phyloP scores from a whole-genome alignment of 2,888 invertebrate species.

The Fragum fragum region DNA sequence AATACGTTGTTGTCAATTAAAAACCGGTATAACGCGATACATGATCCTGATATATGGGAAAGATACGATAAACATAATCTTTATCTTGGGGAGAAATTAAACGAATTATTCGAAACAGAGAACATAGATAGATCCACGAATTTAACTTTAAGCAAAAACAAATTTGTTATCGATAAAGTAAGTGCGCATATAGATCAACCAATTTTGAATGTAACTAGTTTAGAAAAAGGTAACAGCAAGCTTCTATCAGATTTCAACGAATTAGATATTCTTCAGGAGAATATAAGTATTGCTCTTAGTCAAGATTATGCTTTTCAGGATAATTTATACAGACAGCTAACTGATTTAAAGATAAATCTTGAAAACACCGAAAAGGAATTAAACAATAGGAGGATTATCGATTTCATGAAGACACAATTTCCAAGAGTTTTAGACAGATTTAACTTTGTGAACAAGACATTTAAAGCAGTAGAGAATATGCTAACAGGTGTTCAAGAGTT shows the following conservation, averaged over 20 bases:
- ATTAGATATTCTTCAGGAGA: neutral
- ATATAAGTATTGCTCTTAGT: neutral
- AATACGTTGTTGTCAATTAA: neutral
- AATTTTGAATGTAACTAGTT: neutral
- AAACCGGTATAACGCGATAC: neutral
- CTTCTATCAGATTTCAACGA: neutral
- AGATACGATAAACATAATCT: neutral
- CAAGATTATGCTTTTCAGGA: neutral
- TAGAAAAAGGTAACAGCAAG: neutral
- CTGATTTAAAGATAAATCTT: neutral
- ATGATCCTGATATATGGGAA: neutral
- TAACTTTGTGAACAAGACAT: conserved; percentile 36
- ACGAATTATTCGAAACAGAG: neutral
- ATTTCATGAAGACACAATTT: conserved; percentile 48
- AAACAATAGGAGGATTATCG: conserved; percentile 39
- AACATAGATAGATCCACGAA: neutral
- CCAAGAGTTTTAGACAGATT: conserved; percentile 40
- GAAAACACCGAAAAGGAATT: neutral
- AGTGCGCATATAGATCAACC: neutral
- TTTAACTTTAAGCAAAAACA: neutral
- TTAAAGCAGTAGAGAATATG: neutral
- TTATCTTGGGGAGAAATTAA: neutral
- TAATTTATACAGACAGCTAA: neutral
- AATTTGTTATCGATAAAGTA: neutral
- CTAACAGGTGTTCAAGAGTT: neutral